A percentile compares a stretch with the other conserved stretches of the same genome.
phyloP scores from a whole-genome alignment of 2,888 invertebrate species.

The Sminthurinus aureus region DNA sequence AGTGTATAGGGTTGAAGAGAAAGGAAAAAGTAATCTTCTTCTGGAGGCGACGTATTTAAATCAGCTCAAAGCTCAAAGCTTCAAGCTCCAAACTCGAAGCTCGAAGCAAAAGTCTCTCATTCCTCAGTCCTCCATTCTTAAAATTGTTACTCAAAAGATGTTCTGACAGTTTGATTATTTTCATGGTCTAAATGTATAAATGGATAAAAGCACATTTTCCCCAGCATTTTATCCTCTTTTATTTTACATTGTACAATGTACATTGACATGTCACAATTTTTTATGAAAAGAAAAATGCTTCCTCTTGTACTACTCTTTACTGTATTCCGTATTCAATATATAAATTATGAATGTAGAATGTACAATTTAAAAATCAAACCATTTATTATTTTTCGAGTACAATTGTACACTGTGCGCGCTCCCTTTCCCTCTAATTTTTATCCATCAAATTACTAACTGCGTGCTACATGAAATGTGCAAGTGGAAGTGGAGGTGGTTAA shows the following conservation, averaged over 20 bases:
- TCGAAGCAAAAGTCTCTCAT: too few relatives aligned
- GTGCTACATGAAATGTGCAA: too few relatives aligned
- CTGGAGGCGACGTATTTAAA: slow-evolving; percentile 35
- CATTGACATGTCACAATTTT: too few relatives aligned
- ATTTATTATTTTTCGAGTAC: too few relatives aligned
- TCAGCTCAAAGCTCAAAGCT: slow-evolving; percentile 30
- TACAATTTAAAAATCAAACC: too few relatives aligned
- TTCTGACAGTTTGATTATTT: slow-evolving; percentile 44
- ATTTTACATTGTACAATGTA: background rate
- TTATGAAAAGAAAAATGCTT: too few relatives aligned
- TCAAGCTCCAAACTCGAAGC: background rate
- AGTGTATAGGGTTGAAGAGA: background rate
- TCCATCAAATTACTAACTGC: too few relatives aligned
- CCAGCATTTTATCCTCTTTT: background rate
- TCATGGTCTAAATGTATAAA: slow-evolving; percentile 33
- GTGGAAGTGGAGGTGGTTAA: too few relatives aligned
- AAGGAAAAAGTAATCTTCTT: slow-evolving; percentile 36
- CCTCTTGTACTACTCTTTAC: background rate
- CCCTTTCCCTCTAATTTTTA: too few relatives aligned
- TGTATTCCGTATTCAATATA: background rate
- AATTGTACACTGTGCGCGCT: too few relatives aligned
- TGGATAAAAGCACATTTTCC: too few relatives aligned
- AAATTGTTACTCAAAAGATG: slow-evolving; percentile 30
- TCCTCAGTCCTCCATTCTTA: background rate
- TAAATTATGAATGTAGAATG: background rate